Evolutionary conservation across 1,140 invertebrate genomes (phyloP).

Genomic region (Colletes gigas): DNA sequence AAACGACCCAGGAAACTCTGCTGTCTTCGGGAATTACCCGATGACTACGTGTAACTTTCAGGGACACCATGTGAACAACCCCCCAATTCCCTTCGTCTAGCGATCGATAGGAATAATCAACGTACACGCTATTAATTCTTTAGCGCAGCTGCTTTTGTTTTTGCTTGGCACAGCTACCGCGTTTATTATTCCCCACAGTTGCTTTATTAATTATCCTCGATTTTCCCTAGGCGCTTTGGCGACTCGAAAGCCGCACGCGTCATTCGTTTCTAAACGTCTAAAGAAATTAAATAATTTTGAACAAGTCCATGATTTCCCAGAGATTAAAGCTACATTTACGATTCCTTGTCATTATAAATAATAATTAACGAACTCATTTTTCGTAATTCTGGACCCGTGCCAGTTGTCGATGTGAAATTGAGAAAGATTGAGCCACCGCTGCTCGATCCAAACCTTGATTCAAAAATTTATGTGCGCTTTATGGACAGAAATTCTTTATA

Average conservation of each 20-base stretch:
- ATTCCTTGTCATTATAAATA: too few species aligned
- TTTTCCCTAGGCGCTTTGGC: not conserved
- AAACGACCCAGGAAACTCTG: slow-evolving; percentile 21
- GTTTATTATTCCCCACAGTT: slow-evolving; percentile 19
- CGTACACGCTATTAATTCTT: slow-evolving; percentile 5
- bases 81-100: not conserved
- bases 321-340: too few species aligned
- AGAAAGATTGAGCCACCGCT: not conserved
- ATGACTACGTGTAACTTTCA: too few species aligned
- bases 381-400: too few species aligned
- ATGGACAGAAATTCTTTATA: slow-evolving; percentile 5
- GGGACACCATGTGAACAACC: too few species aligned
- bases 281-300: not conserved
- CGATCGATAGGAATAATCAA: slow-evolving; percentile 21
- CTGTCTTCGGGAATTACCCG: not conserved
- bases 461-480: slow-evolving; percentile 16
- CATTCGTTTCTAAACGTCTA: not conserved
- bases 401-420: too few species aligned
- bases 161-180: not conserved
- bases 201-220: slow-evolving; percentile 34
- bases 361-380: too few species aligned
- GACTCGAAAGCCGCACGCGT: not conserved
- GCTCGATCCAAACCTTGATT: not conserved
- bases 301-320: not conserved
- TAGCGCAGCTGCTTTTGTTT: slow-evolving; percentile 47